Conservation (phyloP, 23 tunicate genomes). For the Phallusia fumigata region DNA sequence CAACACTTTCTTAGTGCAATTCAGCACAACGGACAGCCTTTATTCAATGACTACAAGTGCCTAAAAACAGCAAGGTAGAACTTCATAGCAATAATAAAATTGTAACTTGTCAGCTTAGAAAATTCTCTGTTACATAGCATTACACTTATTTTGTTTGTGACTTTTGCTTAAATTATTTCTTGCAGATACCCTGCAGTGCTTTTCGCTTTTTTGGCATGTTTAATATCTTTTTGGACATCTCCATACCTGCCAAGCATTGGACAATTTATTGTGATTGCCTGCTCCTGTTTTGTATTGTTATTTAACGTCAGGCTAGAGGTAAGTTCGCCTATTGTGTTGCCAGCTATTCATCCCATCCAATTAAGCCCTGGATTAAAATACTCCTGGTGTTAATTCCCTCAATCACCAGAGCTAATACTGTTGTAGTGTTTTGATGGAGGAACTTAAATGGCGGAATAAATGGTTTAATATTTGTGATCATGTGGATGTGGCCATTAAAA, state of each 20-base stretch:
- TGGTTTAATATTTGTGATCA: too few relatives aligned
- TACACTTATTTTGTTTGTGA: too few relatives aligned
- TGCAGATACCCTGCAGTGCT: conserved; percentile 30
- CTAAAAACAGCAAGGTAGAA: conserved; percentile 1
- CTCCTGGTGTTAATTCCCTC: too few relatives aligned
- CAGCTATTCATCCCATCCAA: not conserved
- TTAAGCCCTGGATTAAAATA: too few relatives aligned
- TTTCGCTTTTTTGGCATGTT: not conserved
- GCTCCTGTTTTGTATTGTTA: conserved; percentile 14
- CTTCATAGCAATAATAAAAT: not conserved
- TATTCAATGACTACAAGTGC: not conserved
- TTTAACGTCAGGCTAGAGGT: conserved; percentile 47
- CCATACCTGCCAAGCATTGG: conserved; percentile 19
- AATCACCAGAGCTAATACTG: too few relatives aligned
- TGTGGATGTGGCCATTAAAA: too few relatives aligned
- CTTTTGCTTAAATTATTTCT: too few relatives aligned
- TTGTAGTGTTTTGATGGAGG: too few relatives aligned
- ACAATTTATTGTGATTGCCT: not conserved
- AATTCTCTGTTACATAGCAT: too few relatives aligned
- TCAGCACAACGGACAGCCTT: not conserved
- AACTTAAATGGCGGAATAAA: too few relatives aligned
- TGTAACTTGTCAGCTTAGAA: too few relatives aligned
- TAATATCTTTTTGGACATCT: not conserved
- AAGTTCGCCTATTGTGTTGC: not conserved
- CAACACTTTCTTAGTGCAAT: conserved; percentile 42